Evolutionary conservation across 2,797 vertebrate genomes (phyloP).

Genomic region (Echiichthys vipera): DNA sequence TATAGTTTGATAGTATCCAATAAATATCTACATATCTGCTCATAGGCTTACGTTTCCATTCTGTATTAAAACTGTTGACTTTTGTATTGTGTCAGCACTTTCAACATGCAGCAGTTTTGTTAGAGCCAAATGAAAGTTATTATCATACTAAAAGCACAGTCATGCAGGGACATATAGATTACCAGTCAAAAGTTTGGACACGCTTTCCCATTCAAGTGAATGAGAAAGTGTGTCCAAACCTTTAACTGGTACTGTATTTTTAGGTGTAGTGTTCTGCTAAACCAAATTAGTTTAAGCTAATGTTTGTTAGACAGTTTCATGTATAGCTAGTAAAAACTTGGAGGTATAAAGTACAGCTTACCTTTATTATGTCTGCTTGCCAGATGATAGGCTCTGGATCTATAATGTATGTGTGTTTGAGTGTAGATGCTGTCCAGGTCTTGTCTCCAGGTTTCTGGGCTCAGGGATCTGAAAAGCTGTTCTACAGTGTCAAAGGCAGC

Average conservation of each 20-base stretch:
- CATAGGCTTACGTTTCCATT: not conserved
- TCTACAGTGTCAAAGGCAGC: constrained; percentile 94
- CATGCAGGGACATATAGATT: not conserved
- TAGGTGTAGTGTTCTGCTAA: not conserved
- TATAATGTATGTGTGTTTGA: constrained; percentile 86
- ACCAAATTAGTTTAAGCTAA: not conserved
- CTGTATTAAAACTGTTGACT: not conserved
- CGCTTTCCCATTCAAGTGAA: too few relatives aligned
- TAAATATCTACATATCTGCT: not conserved
- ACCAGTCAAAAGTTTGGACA: too few relatives aligned
- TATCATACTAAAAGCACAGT: not conserved
- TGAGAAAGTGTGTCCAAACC: too few relatives aligned
- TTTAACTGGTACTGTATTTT: not conserved
- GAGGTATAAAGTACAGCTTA: constrained; percentile 62
- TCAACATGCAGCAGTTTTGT: not conserved
- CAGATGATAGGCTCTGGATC: constrained; percentile 88
- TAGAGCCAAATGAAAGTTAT: not conserved
- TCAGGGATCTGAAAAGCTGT: constrained; percentile 91
- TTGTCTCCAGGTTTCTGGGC: constrained; percentile 93
- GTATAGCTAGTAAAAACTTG: constrained; percentile 2
- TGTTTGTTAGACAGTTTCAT: not conserved
- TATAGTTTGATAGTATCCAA: not conserved
- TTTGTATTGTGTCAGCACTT: not conserved
- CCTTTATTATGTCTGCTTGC: constrained; percentile 92
- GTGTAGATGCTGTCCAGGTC: constrained; percentile 93